Percentiles rank a stretch among this genome's conserved stretches.
Conservation (phyloP, 2,888 invertebrate species). For the Thymelicus sylvestris region DNA sequence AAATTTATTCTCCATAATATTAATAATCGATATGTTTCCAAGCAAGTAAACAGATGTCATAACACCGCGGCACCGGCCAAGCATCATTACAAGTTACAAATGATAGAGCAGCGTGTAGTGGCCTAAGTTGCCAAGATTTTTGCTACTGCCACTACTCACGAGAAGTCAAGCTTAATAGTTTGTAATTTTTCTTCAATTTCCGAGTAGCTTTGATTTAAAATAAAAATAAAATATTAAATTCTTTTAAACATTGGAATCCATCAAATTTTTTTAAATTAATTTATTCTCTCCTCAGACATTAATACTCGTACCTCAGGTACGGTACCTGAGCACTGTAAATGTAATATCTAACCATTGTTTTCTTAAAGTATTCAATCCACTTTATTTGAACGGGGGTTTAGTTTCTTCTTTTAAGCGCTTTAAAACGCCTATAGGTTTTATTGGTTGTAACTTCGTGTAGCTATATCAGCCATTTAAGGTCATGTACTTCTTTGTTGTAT, state of each 20-base stretch:
- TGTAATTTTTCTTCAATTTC: slow-evolving; percentile 23
- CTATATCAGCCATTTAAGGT: too few relatives aligned
- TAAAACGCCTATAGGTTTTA: too few relatives aligned
- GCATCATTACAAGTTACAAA: slow-evolving; percentile 42
- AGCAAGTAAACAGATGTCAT: neutral
- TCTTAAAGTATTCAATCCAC: too few relatives aligned
- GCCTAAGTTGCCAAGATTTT: slow-evolving; percentile 50
- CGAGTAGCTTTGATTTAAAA: slow-evolving; percentile 9
- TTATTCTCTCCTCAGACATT: too few relatives aligned
- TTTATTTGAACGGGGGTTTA: too few relatives aligned
- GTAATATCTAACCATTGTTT: too few relatives aligned
- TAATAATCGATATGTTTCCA: neutral
- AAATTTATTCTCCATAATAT: slow-evolving; percentile 1
- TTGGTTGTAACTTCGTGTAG: too few relatives aligned
- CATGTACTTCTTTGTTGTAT: too few relatives aligned
- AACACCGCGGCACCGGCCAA: slow-evolving; percentile 15
- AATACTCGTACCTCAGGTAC: too few relatives aligned
- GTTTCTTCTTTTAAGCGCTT: too few relatives aligned
- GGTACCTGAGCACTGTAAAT: too few relatives aligned
- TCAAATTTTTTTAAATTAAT: too few relatives aligned
- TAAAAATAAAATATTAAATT: slow-evolving; percentile 9
- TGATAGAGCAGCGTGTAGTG: slow-evolving; percentile 45
- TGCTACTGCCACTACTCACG: slow-evolving; percentile 37
- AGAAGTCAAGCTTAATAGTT: slow-evolving; percentile 40
- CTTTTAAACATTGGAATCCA: neutral